Evolutionary conservation across 2,888 invertebrate genomes (phyloP).

Genomic region (Lutraria lutraria): DNA sequence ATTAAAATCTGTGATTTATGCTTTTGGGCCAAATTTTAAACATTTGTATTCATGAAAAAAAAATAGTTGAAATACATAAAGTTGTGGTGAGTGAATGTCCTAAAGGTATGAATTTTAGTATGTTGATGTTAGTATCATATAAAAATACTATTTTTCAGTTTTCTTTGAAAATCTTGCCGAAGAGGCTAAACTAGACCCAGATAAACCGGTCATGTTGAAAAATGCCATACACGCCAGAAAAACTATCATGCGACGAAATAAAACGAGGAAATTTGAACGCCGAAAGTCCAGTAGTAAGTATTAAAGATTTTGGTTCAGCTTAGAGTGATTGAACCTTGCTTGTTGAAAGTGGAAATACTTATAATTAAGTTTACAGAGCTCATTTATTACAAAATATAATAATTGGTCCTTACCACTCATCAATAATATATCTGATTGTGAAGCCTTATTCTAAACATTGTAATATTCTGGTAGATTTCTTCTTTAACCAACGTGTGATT

Average conservation of each 20-base stretch:
- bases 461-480: too few relatives aligned
- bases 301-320: neutral
- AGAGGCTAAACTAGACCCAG: constrained; percentile 87
- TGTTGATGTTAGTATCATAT: too few relatives aligned
- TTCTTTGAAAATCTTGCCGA: constrained; percentile 88
- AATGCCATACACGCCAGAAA: constrained; percentile 86
- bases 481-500: too few relatives aligned
- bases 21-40: too few relatives aligned
- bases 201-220: constrained; percentile 86
- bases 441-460: too few relatives aligned
- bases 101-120: too few relatives aligned
- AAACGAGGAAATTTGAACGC: constrained; percentile 81
- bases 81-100: too few relatives aligned
- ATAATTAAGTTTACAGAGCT: neutral
- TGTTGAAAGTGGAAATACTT: neutral
- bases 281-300: constrained; percentile 82
- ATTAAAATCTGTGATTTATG: too few relatives aligned
- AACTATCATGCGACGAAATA: constrained; percentile 82
- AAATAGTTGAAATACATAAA: too few relatives aligned
- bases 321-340: neutral
- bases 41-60: too few relatives aligned
- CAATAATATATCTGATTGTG: too few relatives aligned
- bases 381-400: neutral
- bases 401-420: too few relatives aligned
- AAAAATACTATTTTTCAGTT: constrained; percentile 79